These are phyloP conservation scores for Rotaria magnacalcarata DNA, from an alignment of 2,888 invertebrate genomes.

Conservation along the genomic window DNA sequence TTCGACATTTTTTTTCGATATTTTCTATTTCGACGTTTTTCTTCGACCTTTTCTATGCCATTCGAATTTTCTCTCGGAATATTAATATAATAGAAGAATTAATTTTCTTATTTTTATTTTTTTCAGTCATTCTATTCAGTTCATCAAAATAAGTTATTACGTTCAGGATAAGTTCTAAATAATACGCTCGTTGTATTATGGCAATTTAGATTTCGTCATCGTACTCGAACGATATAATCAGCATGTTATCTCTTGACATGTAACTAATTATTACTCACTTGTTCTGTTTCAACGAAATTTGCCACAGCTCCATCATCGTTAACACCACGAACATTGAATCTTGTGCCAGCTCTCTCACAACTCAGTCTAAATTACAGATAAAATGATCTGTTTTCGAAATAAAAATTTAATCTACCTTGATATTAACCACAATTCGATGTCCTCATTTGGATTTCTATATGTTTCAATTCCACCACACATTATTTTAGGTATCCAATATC, in stretches of 20 bases:
- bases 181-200: too few relatives aligned
- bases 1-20: too few relatives aligned
- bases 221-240: too few relatives aligned
- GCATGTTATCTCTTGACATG: too few relatives aligned
- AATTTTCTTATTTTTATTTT: neutral
- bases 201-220: too few relatives aligned
- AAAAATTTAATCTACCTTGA: neutral
- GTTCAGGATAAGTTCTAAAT: too few relatives aligned
- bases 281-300: constrained; percentile 99
- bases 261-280: constrained; percentile 68
- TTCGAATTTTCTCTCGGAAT: neutral
- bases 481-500: constrained; percentile 41
- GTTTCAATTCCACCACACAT: constrained; percentile 44
- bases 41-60: too few relatives aligned
- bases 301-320: constrained; percentile 99
- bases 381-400: neutral
- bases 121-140: too few relatives aligned
- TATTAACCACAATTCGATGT: constrained; percentile 29
- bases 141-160: too few relatives aligned
- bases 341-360: constrained; percentile 93
- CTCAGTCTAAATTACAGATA: constrained; percentile 64
- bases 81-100: neutral
- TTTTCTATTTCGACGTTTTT: too few relatives aligned
- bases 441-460: constrained; percentile 9
- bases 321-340: constrained; percentile 94